Percentiles rank a stretch among this genome's conserved stretches.
phyloP scores from a whole-genome alignment of 2,888 invertebrate genomes.

The Hirtodrosophila duncani region DNA sequence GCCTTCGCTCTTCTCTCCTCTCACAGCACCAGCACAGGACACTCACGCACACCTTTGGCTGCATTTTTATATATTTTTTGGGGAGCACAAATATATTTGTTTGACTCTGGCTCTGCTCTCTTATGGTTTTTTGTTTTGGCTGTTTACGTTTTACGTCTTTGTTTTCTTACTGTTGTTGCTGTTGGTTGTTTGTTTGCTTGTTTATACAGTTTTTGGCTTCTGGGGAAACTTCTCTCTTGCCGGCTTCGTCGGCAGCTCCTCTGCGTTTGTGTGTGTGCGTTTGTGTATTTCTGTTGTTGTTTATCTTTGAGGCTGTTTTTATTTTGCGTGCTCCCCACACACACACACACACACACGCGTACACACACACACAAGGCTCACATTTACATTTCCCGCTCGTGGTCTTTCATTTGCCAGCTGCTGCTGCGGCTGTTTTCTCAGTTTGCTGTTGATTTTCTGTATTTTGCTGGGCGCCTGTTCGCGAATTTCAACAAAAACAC shows the following conservation, averaged over 20 bases:
- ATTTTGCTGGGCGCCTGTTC: constrained; percentile 64
- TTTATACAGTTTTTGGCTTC: constrained; percentile 46
- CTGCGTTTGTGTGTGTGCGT: constrained; percentile 26
- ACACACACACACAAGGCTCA: constrained; percentile 7
- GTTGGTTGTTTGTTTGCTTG: constrained; percentile 48
- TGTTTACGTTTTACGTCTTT: constrained; percentile 18
- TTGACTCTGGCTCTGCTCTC: constrained; percentile 6
- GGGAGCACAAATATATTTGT: not conserved
- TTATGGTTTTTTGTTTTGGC: constrained; percentile 15
- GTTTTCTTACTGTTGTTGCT: too few species aligned
- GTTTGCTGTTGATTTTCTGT: constrained; percentile 6
- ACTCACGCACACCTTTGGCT: constrained; percentile 3
- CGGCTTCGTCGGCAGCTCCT: constrained; percentile 25
- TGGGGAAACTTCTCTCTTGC: constrained; percentile 6
- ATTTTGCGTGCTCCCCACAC: constrained; percentile 45
- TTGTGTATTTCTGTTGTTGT: constrained; percentile 45
- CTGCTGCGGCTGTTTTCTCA: constrained; percentile 10
- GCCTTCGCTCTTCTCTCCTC: too few species aligned
- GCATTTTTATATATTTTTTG: constrained; percentile 3
- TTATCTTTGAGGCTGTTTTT: constrained; percentile 63
- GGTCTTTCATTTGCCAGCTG: constrained; percentile 9
- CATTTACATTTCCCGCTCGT: constrained; percentile 32
- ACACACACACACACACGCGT: constrained; percentile 10
- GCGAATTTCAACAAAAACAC: constrained; percentile 73
- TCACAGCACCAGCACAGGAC: too few species aligned